phyloP scores from a whole-genome alignment of 2,888 invertebrate species.

The Dryococelus australis region DNA sequence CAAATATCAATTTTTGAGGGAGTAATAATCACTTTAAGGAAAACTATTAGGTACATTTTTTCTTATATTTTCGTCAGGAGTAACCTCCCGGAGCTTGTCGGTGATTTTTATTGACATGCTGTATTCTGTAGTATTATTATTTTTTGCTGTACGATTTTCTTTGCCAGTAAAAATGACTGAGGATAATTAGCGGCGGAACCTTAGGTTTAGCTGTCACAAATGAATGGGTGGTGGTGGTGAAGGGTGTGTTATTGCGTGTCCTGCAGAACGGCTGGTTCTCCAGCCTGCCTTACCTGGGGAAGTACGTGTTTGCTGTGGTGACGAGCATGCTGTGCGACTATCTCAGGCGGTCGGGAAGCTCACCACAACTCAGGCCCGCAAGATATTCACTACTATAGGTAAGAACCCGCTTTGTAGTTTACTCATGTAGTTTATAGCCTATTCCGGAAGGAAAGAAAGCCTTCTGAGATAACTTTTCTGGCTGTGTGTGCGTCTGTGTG shows the following conservation, averaged over 20 bases:
- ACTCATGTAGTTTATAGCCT: background rate
- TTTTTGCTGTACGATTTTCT: no score
- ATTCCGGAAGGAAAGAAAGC: conserved; percentile 29
- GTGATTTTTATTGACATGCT: no score
- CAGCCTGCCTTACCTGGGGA: conserved; percentile 86
- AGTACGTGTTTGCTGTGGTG: conserved; percentile 79
- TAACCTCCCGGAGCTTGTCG: no score
- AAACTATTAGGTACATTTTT: no score
- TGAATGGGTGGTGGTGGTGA: no score
- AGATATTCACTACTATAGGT: conserved; percentile 72
- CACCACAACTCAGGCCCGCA: conserved; percentile 77
- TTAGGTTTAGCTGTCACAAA: no score
- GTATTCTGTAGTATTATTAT: no score
- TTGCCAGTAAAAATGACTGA: no score
- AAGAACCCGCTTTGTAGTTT: conserved; percentile 49
- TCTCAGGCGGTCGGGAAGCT: conserved; percentile 70
- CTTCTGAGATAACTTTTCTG: background rate
- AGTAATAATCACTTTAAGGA: no score
- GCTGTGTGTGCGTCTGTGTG: background rate
- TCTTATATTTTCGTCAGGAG: no score
- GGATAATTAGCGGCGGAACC: no score
- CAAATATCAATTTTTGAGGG: no score
- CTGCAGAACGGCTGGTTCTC: conserved; percentile 82
- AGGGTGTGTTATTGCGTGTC: background rate
- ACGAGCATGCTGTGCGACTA: conserved; percentile 79